phyloP scores from a whole-genome alignment of 2,113 vertebrate species.

The Circaetus cinerascens region DNA sequence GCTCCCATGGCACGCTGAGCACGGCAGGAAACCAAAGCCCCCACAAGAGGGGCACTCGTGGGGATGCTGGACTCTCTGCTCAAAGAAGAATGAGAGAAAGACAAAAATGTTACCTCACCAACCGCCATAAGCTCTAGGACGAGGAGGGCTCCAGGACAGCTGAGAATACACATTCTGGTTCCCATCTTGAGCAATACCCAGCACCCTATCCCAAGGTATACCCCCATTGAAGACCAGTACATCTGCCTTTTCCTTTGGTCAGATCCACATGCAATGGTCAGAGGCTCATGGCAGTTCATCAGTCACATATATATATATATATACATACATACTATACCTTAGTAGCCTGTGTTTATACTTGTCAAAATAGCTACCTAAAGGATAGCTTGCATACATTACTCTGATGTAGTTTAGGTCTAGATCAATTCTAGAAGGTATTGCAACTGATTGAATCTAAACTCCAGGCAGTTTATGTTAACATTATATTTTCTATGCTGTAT shows the following conservation, averaged over 20 bases:
- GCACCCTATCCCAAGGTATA: neutral
- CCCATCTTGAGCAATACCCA: neutral
- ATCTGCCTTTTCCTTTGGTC: neutral
- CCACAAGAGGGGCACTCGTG: constrained; percentile 89
- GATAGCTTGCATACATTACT: neutral
- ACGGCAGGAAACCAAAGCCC: constrained; percentile 93
- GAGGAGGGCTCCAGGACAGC: neutral
- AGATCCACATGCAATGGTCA: neutral
- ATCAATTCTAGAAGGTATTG: neutral
- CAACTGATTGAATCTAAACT: neutral
- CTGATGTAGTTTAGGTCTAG: neutral
- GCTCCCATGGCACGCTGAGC: constrained; percentile 96
- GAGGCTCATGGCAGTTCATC: neutral
- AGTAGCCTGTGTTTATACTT: neutral
- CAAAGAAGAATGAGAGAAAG: neutral
- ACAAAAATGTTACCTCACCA: neutral
- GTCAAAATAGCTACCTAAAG: neutral
- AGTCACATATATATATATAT: too few relatives aligned
- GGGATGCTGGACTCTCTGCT: constrained; percentile 92
- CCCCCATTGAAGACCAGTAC: neutral
- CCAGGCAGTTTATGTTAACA: neutral
- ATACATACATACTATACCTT: neutral
- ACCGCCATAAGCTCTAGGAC: neutral
- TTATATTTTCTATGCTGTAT: neutral
- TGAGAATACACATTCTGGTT: neutral